phyloP scores from a whole-genome alignment of 2,797 vertebrate genomes.

The Pelochelys cantorii region DNA sequence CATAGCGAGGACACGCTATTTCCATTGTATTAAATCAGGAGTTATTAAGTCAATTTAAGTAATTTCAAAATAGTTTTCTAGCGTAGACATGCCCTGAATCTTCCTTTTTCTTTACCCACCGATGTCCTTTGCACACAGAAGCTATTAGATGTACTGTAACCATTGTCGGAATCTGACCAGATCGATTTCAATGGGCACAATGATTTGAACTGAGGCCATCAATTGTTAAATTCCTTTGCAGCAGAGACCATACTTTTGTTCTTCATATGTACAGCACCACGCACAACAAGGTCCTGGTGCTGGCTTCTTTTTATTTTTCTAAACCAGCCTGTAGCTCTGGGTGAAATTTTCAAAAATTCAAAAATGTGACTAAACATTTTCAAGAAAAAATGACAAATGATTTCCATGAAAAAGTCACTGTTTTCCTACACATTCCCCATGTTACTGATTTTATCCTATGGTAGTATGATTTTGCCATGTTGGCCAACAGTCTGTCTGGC shows the following conservation, averaged over 20 bases:
- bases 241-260: neutral
- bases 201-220: neutral
- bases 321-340: neutral
- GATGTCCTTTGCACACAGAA: constrained; percentile 29
- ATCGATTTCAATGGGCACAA: neutral
- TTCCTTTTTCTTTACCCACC: constrained; percentile 41
- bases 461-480: accelerated
- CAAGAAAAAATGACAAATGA: neutral
- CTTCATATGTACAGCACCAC: neutral
- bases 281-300: neutral
- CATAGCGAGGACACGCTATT: too few relatives aligned
- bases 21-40: too few relatives aligned
- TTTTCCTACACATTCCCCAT: neutral
- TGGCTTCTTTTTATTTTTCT: neutral
- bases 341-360: neutral
- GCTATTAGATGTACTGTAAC: neutral
- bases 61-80: too few relatives aligned
- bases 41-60: too few relatives aligned
- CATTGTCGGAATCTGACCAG: constrained; percentile 20
- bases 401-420: neutral
- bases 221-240: neutral
- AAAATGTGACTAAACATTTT: neutral
- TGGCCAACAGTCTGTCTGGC: neutral
- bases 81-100: neutral
- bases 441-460: neutral